Conservation (phyloP, 2,797 vertebrate genomes). For the Coreius guichenoti region DNA sequence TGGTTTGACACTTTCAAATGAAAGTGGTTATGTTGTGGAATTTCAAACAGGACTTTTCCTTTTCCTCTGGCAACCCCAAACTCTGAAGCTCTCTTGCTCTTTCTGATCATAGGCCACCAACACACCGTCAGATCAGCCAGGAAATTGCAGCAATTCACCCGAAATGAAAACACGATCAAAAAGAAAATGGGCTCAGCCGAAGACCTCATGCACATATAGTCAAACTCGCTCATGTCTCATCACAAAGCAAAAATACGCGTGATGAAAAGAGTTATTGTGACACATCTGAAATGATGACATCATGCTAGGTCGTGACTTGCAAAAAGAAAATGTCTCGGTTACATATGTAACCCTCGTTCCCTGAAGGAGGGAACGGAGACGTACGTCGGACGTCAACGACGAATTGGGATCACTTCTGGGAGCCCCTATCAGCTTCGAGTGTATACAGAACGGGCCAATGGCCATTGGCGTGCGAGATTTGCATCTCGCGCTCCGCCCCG, state of each 20-base stretch:
- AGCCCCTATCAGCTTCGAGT: no score
- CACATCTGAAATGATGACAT: constrained; percentile 32
- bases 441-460: no score
- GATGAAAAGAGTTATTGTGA: constrained; percentile 21
- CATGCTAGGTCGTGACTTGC: constrained; percentile 13
- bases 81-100: constrained; percentile 9
- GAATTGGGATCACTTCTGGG: no score
- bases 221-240: constrained; percentile 15
- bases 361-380: no score
- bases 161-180: constrained; percentile 50
- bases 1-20: constrained; percentile 37
- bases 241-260: constrained; percentile 18
- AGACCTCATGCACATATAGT: constrained; percentile 44
- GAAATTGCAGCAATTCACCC: constrained; percentile 55
- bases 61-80: constrained; percentile 30
- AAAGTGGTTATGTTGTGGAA: constrained; percentile 23
- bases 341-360: no score
- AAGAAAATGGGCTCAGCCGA: not conserved
- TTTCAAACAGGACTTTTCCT: constrained; percentile 47
- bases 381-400: no score
- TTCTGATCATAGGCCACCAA: constrained; percentile 32
- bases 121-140: constrained; percentile 36
- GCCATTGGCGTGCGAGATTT: no score
- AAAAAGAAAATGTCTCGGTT: no score
- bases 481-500: no score